Evolutionary conservation across 2,888 invertebrate species (phyloP).

Genomic region (Torymus aiolomorphi): DNA sequence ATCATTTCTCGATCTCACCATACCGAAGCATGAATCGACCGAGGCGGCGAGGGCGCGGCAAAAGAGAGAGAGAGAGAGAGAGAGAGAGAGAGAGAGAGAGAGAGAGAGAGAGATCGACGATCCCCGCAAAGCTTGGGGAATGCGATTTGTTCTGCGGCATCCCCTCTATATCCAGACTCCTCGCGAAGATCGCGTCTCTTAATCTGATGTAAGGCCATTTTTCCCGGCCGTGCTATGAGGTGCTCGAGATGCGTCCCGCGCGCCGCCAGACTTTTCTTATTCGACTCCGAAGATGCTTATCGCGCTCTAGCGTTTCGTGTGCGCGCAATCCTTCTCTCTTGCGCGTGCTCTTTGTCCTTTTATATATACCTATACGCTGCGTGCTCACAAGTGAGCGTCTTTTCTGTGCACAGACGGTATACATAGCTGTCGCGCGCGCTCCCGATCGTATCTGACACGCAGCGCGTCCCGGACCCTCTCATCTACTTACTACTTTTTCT

Average conservation of each 20-base stretch:
- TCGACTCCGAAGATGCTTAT: slow-evolving; percentile 52
- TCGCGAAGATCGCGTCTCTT: slow-evolving; percentile 58
- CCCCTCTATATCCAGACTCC: slow-evolving; percentile 51
- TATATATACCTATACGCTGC: slow-evolving; percentile 9
- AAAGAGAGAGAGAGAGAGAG: too few relatives aligned
- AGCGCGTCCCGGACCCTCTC: too few relatives aligned
- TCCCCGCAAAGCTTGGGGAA: slow-evolving; percentile 37
- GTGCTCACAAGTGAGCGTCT: not conserved
- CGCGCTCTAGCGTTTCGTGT: slow-evolving; percentile 54
- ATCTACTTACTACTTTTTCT: not conserved
- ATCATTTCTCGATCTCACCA: not conserved
- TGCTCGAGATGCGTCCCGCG: not conserved
- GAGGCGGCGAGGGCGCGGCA: not conserved
- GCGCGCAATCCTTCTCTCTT: slow-evolving; percentile 42
- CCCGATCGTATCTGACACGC: slow-evolving; percentile 34
- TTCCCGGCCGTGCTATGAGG: slow-evolving; percentile 28
- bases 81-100: too few relatives aligned
- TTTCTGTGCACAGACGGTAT: too few relatives aligned
- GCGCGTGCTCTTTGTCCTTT: too few relatives aligned
- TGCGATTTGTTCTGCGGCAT: slow-evolving; percentile 58
- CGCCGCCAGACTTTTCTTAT: slow-evolving; percentile 13
- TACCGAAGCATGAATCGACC: not conserved
- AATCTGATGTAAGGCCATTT: slow-evolving; percentile 60
- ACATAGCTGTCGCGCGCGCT: too few relatives aligned
- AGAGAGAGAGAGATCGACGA: slow-evolving; percentile 42